Evolutionary conservation across 2,797 vertebrate species (phyloP).

Genomic region (Yasuhikotakia modesta): DNA sequence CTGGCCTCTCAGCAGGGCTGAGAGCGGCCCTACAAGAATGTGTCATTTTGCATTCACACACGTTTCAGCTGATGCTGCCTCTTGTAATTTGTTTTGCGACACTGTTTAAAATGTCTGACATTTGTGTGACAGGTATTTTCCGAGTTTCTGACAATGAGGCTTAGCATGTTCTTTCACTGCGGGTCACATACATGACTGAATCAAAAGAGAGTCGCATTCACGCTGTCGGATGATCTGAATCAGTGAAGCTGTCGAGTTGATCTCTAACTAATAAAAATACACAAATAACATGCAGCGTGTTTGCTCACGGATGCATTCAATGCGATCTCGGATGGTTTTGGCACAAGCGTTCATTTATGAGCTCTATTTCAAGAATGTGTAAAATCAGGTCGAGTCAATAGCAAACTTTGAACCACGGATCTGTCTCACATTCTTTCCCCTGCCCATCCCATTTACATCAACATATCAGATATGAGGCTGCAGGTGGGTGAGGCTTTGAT

Average conservation of each 20-base stretch:
- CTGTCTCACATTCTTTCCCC: neutral
- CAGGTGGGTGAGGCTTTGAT: constrained; percentile 40
- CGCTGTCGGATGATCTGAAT: neutral
- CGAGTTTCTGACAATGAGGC: neutral
- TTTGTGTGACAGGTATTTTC: neutral
- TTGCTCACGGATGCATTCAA: neutral
- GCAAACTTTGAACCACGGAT: constrained; percentile 52
- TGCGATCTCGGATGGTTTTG: neutral
- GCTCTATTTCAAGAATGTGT: constrained; percentile 13
- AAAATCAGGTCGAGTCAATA: constrained; percentile 32
- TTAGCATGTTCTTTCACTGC: neutral
- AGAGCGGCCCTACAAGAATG: neutral
- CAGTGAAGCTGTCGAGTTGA: too few species aligned
- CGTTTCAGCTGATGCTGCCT: neutral
- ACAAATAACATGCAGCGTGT: neutral
- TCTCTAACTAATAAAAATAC: neutral
- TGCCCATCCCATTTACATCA: constrained; percentile 41
- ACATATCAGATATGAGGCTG: constrained; percentile 2
- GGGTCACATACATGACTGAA: neutral
- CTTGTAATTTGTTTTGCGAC: neutral
- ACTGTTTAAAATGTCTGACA: neutral
- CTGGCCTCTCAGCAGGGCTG: neutral
- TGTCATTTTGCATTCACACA: neutral
- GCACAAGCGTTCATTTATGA: neutral
- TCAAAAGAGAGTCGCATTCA: neutral